Evolutionary conservation across 2,113 vertebrate genomes (phyloP).

Genomic region (Eretmochelys imbricata): DNA sequence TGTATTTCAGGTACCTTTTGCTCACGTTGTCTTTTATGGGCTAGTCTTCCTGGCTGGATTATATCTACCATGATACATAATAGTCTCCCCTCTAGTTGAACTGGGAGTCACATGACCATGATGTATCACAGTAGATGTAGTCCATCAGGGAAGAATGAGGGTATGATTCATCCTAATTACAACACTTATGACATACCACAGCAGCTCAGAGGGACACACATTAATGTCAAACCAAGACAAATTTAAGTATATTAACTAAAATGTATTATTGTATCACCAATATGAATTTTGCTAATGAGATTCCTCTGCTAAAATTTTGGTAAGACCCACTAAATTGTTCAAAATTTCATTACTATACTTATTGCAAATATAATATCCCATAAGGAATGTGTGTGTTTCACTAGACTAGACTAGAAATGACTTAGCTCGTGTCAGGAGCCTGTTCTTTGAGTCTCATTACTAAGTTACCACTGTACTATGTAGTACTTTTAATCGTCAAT

Average conservation of each 20-base stretch:
- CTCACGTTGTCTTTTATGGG: neutral
- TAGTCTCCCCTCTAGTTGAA: neutral
- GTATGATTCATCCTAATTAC: neutral
- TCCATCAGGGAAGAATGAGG: neutral
- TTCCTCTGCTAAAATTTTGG: slow-evolving; percentile 44
- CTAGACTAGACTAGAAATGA: neutral
- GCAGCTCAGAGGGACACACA: neutral
- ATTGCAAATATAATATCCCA: slow-evolving; percentile 48
- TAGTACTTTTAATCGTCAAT: neutral
- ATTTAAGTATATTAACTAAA: neutral
- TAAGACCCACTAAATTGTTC: slow-evolving; percentile 37
- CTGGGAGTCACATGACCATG: neutral
- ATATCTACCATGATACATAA: neutral
- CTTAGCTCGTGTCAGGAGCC: neutral
- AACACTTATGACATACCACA: neutral
- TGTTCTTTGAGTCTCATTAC: neutral
- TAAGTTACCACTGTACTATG: neutral
- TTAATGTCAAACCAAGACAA: neutral
- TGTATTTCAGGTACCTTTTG: neutral
- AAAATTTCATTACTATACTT: slow-evolving; percentile 51
- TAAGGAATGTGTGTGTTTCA: slow-evolving; percentile 6
- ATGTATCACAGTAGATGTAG: neutral
- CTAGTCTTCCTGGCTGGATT: neutral
- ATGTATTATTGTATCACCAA: neutral
- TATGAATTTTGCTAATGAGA: slow-evolving; percentile 43